Percentiles rank a stretch among this genome's conserved stretches.
phyloP scores from a whole-genome alignment of 2,888 invertebrate genomes.

The Lasioglossum leucozonium region DNA sequence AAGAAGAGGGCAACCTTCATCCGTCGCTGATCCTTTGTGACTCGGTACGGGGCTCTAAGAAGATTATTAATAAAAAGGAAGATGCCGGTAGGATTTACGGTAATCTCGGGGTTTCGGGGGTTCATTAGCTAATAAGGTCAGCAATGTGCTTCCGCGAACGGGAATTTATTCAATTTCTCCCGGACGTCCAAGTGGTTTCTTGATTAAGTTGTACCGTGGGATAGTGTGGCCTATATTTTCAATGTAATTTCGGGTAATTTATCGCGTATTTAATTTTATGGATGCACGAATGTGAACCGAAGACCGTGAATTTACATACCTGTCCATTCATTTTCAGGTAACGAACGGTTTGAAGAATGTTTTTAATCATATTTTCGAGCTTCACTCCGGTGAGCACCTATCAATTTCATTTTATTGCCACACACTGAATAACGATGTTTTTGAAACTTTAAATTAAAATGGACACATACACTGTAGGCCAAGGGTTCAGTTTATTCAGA shows the following conservation, averaged over 20 bases:
- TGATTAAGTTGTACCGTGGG: neutral
- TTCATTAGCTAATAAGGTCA: slow-evolving; percentile 10
- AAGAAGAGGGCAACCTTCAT: neutral
- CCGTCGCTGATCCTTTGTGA: slow-evolving; percentile 2
- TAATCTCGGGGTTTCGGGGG: slow-evolving; percentile 12
- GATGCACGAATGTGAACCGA: neutral
- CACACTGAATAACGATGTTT: neutral
- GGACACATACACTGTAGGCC: neutral
- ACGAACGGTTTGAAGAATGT: neutral
- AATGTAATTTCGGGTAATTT: neutral
- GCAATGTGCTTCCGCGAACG: neutral
- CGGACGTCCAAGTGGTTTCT: neutral
- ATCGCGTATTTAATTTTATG: neutral
- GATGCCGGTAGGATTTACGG: neutral
- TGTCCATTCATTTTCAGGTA: too few relatives aligned
- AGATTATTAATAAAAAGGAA: neutral
- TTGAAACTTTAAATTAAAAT: neutral
- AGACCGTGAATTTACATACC: neutral
- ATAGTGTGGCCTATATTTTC: slow-evolving; percentile 1
- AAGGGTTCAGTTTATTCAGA: neutral
- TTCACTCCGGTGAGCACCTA: neutral
- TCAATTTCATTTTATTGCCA: neutral
- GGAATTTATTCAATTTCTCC: slow-evolving; percentile 4
- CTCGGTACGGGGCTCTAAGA: neutral
- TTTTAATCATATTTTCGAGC: neutral